Conservation (phyloP, 2,888 invertebrate species). For the Quadroppia sp. region DNA sequence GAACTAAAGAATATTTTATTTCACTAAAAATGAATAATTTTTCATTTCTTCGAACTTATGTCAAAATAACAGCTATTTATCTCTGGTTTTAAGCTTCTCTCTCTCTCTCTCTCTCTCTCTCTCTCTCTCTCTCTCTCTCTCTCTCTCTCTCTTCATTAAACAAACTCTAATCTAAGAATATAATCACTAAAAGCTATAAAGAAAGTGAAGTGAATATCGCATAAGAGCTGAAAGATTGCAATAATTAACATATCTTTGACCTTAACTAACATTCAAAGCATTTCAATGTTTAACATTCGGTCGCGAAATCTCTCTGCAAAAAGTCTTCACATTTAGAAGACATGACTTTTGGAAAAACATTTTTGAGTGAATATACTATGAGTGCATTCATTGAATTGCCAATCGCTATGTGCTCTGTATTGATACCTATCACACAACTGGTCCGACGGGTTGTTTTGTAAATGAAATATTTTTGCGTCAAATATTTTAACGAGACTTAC, state of each 20-base stretch:
- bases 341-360: background rate
- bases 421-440: constrained; percentile 21
- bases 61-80: too few relatives aligned
- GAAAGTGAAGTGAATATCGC: constrained; percentile 7
- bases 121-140: too few relatives aligned
- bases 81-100: too few relatives aligned
- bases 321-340: background rate
- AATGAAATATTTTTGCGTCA: constrained; percentile 11
- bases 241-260: constrained; percentile 18
- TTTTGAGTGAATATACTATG: background rate
- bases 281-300: background rate
- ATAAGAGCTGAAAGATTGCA: background rate
- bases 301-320: background rate
- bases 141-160: background rate
- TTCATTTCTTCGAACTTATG: too few relatives aligned
- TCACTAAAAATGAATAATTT: too few relatives aligned
- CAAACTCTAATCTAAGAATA: background rate
- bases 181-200: background rate
- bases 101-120: background rate
- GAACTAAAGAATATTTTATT: too few relatives aligned
- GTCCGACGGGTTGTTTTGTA: constrained; percentile 4
- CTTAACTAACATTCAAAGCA: background rate
- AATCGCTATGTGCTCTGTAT: background rate
- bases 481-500: background rate
- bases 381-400: background rate